Evolutionary conservation across 2,113 vertebrate genomes (phyloP).

Genomic region (Rhea pennata): DNA sequence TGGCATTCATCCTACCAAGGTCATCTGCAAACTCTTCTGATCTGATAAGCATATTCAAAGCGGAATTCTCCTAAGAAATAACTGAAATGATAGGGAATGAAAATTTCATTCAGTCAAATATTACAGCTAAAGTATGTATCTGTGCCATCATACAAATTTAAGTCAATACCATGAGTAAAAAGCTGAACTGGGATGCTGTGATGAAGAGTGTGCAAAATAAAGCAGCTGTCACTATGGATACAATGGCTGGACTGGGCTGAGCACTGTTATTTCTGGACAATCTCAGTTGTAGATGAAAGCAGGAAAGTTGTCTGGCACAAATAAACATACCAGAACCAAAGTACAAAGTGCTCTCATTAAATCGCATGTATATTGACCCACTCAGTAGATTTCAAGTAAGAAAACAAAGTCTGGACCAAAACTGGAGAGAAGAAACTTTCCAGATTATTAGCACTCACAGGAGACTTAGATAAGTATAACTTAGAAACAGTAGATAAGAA

Average conservation of each 20-base stretch:
- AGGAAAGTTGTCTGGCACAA: not conserved
- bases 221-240: not conserved
- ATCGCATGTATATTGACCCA: not conserved
- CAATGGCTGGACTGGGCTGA: not conserved
- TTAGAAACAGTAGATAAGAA: not conserved
- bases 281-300: not conserved
- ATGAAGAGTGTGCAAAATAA: not conserved
- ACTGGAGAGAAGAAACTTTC: not conserved
- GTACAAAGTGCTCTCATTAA: not conserved
- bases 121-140: not conserved
- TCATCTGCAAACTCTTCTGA: not conserved
- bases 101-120: not conserved
- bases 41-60: not conserved
- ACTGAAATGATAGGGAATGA: not conserved
- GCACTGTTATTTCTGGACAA: not conserved
- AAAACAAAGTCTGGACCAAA: not conserved
- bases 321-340: not conserved
- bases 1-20: not conserved
- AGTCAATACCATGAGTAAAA: not conserved
- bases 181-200: not conserved
- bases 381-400: not conserved
- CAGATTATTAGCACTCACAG: not conserved
- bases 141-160: not conserved
- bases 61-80: not conserved
- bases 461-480: not conserved